Percentiles rank a stretch among this genome's conserved stretches.
Conservation (phyloP, 2,797 vertebrate genomes). For the Sebastes baramenuke region DNA sequence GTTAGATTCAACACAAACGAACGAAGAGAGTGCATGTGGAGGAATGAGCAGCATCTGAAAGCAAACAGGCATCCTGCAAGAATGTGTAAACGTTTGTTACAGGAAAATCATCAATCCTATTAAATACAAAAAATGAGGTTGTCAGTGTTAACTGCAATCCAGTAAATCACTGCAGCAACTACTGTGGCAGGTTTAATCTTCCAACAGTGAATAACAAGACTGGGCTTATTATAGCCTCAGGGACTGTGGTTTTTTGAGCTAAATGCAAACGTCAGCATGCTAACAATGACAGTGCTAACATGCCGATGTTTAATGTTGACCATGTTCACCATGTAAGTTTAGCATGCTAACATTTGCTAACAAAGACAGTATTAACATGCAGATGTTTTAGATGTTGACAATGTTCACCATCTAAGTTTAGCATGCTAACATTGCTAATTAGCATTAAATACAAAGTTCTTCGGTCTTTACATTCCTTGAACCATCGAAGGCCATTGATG, state of each 20-base stretch:
- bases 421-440: background rate
- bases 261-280: background rate
- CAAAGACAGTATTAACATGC: too few relatives aligned
- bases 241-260: background rate
- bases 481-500: background rate
- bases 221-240: background rate
- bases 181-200: background rate
- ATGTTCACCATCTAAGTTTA: too few relatives aligned
- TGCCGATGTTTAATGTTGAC: background rate
- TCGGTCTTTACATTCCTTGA: background rate
- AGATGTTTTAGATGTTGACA: too few relatives aligned
- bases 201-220: slow-evolving; percentile 4
- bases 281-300: background rate
- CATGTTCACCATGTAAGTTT: background rate
- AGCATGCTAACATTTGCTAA: background rate
- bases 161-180: slow-evolving; percentile 39
- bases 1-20: slow-evolving; percentile 68
- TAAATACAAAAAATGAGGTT: slow-evolving; percentile 12
- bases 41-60: slow-evolving; percentile 55
- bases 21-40: slow-evolving; percentile 36
- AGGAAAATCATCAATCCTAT: slow-evolving; percentile 33
- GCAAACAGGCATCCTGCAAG: slow-evolving; percentile 41
- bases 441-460: background rate
- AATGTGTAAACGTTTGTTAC: slow-evolving; percentile 44
- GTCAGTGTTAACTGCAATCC: slow-evolving; percentile 2